Conservation (phyloP, 2,797 vertebrate species). For the Denticeps clupeoides region DNA sequence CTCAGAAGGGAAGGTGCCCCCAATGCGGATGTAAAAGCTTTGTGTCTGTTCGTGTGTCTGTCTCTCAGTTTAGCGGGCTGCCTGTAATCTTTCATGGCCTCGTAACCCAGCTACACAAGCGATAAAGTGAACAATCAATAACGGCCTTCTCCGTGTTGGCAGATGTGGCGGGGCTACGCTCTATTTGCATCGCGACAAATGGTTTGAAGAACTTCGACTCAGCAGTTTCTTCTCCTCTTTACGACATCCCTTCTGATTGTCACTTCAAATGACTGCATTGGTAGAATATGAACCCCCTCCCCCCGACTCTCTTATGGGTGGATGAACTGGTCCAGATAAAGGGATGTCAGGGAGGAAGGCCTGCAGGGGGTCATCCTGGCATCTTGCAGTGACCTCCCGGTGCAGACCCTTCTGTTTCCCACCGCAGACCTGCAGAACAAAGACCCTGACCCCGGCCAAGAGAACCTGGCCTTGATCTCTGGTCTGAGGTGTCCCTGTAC, state of each 20-base stretch:
- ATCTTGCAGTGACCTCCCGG: slow-evolving; percentile 40
- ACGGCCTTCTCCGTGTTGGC: background rate
- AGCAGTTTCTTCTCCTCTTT: background rate
- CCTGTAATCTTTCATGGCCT: background rate
- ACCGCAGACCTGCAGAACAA: slow-evolving; percentile 44
- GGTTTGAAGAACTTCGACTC: background rate
- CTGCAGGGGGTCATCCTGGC: slow-evolving; percentile 12
- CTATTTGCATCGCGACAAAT: slow-evolving; percentile 3
- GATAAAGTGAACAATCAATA: background rate
- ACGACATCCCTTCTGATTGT: background rate
- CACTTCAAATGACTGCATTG: too few relatives aligned
- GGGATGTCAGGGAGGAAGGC: too few relatives aligned
- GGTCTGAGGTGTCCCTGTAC: slow-evolving; percentile 7
- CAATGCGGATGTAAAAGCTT: too few relatives aligned
- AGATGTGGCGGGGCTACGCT: background rate
- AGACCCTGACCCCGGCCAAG: slow-evolving; percentile 47
- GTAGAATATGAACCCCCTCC: background rate
- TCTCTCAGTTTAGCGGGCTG: background rate
- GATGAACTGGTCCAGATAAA: too few relatives aligned
- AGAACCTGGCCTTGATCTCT: slow-evolving; percentile 36
- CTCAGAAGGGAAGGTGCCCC: too few relatives aligned
- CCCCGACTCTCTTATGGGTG: too few relatives aligned
- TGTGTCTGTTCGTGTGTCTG: background rate
- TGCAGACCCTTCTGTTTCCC: slow-evolving; percentile 31
- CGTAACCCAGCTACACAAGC: background rate